Conservation (phyloP, 37 sponge, comb jelly and placozoan species). For the Dysidea cf. avara region DNA sequence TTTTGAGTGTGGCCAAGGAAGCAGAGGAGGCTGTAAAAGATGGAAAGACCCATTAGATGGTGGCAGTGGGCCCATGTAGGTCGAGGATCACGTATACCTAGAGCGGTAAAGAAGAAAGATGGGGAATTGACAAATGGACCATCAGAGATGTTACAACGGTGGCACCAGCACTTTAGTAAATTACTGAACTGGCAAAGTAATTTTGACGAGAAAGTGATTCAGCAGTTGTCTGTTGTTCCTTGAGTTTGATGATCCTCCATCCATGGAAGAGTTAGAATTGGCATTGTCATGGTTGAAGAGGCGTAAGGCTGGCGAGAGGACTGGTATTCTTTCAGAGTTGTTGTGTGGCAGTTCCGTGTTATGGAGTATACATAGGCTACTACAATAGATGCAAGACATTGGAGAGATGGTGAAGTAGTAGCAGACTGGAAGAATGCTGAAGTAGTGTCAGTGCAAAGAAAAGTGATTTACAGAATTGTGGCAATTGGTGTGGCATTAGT, state of each 20-base stretch:
- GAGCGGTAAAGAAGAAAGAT: conserved; percentile 38
- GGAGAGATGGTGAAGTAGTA: conserved; percentile 9
- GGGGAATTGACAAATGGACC: conserved; percentile 29
- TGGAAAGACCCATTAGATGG: conserved; percentile 27
- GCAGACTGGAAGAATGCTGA: conserved; percentile 16
- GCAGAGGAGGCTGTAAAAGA: conserved; percentile 39
- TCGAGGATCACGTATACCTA: conserved; percentile 1
- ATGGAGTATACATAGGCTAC: conserved; percentile 5
- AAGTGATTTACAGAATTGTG: conserved; percentile 24
- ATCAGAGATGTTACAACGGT: conserved; percentile 20
- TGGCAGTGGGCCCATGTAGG: conserved; percentile 25
- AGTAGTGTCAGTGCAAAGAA: conserved; percentile 18
- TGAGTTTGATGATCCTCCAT: conserved; percentile 29
- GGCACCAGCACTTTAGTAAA: conserved; percentile 40
- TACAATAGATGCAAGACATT: conserved; percentile 2
- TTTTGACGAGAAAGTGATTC: neutral
- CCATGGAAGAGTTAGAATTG: conserved; percentile 11
- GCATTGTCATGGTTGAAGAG: conserved; percentile 31
- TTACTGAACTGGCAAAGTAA: conserved; percentile 19
- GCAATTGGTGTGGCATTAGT: no score
- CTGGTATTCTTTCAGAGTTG: conserved; percentile 34
- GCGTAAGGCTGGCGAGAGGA: conserved; percentile 21
- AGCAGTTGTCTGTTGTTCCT: neutral
- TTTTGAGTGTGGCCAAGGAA: conserved; percentile 10
- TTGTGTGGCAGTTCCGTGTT: conserved; percentile 34